phyloP scores from a whole-genome alignment of 2,888 invertebrate species.

The Steromphala cineraria region DNA sequence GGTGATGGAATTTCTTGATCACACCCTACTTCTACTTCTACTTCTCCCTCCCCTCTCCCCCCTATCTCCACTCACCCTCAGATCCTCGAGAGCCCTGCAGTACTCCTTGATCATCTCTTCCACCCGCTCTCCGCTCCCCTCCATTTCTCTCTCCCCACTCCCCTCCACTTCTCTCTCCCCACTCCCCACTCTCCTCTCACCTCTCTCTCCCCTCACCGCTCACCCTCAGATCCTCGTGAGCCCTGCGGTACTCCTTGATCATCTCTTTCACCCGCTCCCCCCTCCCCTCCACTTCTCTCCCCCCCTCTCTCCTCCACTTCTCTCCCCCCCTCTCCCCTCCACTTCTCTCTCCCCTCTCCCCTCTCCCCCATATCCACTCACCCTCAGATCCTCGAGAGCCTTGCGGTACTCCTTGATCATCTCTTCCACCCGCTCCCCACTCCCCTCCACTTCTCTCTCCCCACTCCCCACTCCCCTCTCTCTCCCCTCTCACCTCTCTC shows the following conservation, averaged over 20 bases:
- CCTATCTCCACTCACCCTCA: not conserved
- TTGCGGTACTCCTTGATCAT: not conserved
- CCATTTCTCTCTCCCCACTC: not conserved
- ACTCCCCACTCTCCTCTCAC: too few species aligned
- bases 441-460: too few species aligned
- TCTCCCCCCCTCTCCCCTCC: too few species aligned
- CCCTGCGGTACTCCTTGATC: not conserved
- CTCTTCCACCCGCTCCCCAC: too few species aligned
- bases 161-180: too few species aligned
- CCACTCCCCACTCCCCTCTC: not conserved
- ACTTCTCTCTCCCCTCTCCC: too few species aligned
- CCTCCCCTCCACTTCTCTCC: not conserved
- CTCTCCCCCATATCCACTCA: not conserved
- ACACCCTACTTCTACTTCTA: not conserved
- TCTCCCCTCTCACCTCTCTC: not conserved
- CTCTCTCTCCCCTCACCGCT: not conserved
- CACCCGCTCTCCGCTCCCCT: too few species aligned
- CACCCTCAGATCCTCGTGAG: too few species aligned
- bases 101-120: too few species aligned
- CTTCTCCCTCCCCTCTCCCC: too few species aligned
- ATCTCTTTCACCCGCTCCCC: not conserved
- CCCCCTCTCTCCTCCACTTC: too few species aligned
- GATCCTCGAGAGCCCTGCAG: not conserved
- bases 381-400: too few species aligned
- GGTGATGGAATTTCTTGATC: not conserved